These are phyloP conservation scores for Gracilinanus agilis DNA, from an alignment of 2,113 vertebrate genomes.

Conservation along the genomic window DNA sequence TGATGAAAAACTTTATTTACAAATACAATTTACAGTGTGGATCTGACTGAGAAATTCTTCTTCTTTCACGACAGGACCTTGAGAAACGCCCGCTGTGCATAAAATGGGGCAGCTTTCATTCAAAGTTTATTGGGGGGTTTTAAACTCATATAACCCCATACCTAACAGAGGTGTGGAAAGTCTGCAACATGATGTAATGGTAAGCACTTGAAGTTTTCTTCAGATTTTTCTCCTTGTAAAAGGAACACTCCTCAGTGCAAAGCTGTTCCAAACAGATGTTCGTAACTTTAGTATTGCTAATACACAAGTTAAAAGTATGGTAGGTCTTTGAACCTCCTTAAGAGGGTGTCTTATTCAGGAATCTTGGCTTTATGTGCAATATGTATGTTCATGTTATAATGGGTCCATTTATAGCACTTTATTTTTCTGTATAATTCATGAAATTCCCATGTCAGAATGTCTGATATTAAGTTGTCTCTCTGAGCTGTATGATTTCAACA, in stretches of 20 bases:
- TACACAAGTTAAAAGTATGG: constrained; percentile 68
- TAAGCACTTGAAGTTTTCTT: constrained; percentile 73
- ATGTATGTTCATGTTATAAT: constrained; percentile 73
- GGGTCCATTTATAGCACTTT: constrained; percentile 68
- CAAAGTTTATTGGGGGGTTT: constrained; percentile 66
- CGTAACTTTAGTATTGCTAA: constrained; percentile 42
- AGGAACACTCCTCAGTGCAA: constrained; percentile 74
- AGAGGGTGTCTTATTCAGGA: constrained; percentile 70
- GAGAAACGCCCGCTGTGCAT: constrained; percentile 49
- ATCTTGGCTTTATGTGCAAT: constrained; percentile 63
- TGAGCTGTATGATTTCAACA: constrained; percentile 65
- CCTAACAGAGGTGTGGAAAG: constrained; percentile 77
- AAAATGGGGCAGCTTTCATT: constrained; percentile 66
- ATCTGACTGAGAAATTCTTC: constrained; percentile 36
- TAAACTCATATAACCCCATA: constrained; percentile 68
- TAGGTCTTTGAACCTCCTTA: constrained; percentile 76
- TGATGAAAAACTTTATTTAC: constrained; percentile 53
- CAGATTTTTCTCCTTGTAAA: constrained; percentile 78
- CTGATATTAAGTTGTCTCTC: constrained; percentile 12
- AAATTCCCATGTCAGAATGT: constrained; percentile 48
- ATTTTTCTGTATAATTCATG: constrained; percentile 61
- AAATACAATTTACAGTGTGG: constrained; percentile 15
- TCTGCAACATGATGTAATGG: constrained; percentile 76
- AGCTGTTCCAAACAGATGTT: constrained; percentile 83
- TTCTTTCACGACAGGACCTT: constrained; percentile 43